Evolutionary conservation across 2,888 invertebrate species (phyloP).

Genomic region (Xanthia icteritia): DNA sequence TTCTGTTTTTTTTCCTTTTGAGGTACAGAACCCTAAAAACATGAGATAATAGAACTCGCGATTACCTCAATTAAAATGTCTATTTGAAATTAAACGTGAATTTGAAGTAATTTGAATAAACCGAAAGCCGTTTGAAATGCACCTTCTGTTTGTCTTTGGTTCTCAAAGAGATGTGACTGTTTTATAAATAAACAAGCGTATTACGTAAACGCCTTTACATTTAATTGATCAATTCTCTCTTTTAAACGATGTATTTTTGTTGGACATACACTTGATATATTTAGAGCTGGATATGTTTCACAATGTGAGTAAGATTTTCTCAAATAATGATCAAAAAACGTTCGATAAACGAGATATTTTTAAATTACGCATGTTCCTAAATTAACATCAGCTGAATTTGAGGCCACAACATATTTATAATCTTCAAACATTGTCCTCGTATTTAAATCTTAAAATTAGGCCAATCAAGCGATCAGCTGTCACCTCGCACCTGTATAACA

Average conservation of each 20-base stretch:
- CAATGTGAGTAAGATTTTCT: too few relatives aligned
- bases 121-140: neutral
- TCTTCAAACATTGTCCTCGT: neutral
- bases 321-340: too few relatives aligned
- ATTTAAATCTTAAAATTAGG: slow-evolving; percentile 12
- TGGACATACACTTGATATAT: neutral
- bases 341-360: neutral
- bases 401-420: slow-evolving; percentile 12
- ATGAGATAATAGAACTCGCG: neutral
- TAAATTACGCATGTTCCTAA: neutral
- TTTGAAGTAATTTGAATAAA: neutral
- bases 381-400: slow-evolving; percentile 10
- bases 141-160: slow-evolving; percentile 16
- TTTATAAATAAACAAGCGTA: slow-evolving; percentile 24
- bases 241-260: slow-evolving; percentile 8
- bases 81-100: neutral
- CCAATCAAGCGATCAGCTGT: slow-evolving; percentile 23
- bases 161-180: slow-evolving; percentile 14
- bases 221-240: slow-evolving; percentile 26
- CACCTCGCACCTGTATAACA: slow-evolving; percentile 36
- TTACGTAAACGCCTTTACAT: slow-evolving; percentile 20
- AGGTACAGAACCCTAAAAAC: too few relatives aligned
- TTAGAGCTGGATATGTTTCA: neutral
- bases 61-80: neutral
- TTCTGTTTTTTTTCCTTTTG: too few relatives aligned